Base-by-base conservation (phyloP, 2,113 vertebrate species). In the Pachycephala philippinensis region DNA sequence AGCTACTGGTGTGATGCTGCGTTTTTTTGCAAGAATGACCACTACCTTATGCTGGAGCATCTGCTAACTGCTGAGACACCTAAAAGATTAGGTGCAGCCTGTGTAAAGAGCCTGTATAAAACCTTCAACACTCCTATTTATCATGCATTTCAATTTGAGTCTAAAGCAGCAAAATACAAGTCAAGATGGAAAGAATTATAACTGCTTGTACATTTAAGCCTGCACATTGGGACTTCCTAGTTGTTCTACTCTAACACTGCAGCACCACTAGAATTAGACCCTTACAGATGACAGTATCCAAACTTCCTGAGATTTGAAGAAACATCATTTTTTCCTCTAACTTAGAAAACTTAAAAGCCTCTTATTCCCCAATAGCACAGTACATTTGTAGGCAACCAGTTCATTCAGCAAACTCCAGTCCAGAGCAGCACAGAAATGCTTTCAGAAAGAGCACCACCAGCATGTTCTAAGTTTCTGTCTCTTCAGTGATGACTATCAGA, bases 1-100 rank as follows among this genome's bases (percentile, higher is more conserved):
- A 71, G 37, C 28, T 53, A 61, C 9, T 0, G 0, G 45, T 0
- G 1, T 26, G 40, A 56, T 13, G 20, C 13, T 30, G 12, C 11
- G 4, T 2, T 35, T 86, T 86, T 66, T 35, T 42, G 17, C 2
- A 27, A 28, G 4, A 64, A 80, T 9, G 44, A 52, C 23, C 35
- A 50, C 35, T 54, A 44, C 30, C 77, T 96, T 86, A 90, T 39
- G 61, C 35, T 84, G 27, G 82, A 90, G 35, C 80, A 88, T 22
- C 63, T 57, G 15, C 15, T 39, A 87, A 71, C 64, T 77, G 61
- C 77, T 77, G 50, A 33, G 5, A 50, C 44, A 68, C 40, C 50
- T n/a, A 69, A 72, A 45, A 78, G 24, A 56, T 15, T 59, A 77
- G 59, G 69, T 9, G 64, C 52, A 90, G 68, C 20, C 65, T 20